A percentile compares a stretch with the other conserved stretches of the same genome.
Evolutionary conservation across 2,797 vertebrate species (phyloP).

Genomic region (Sebastes steindachneri): DNA sequence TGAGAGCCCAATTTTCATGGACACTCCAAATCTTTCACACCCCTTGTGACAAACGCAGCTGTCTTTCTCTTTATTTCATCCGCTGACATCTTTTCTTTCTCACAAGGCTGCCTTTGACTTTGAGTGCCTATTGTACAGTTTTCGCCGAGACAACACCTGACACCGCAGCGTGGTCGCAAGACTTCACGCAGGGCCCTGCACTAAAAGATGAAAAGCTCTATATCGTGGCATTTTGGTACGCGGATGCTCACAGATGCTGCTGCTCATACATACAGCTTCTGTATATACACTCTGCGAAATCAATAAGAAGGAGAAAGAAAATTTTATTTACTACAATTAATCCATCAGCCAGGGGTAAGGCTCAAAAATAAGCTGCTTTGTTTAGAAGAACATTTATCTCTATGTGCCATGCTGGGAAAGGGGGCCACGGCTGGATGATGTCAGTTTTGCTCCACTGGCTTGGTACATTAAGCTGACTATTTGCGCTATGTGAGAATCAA

Average conservation of each 20-base stretch:
- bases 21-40: constrained; percentile 42
- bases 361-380: constrained; percentile 59
- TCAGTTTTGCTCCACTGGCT: constrained; percentile 74
- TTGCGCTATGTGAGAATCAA: constrained; percentile 76
- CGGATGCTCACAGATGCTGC: not conserved
- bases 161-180: constrained; percentile 47
- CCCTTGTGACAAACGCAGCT: constrained; percentile 67
- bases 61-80: constrained; percentile 32
- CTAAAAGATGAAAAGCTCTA: constrained; percentile 25
- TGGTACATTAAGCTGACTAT: constrained; percentile 72
- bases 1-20: constrained; percentile 14
- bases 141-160: constrained; percentile 56
- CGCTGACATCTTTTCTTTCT: constrained; percentile 44
- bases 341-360: constrained; percentile 40
- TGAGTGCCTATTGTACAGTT: constrained; percentile 59
- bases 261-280: not conserved
- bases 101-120: constrained; percentile 68
- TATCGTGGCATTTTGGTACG: constrained; percentile 1
- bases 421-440: constrained; percentile 64
- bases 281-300: constrained; percentile 16
- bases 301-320: constrained; percentile 28
- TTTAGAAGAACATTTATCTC: constrained; percentile 71
- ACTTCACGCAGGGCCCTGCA: constrained; percentile 16
- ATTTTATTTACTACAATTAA: constrained; percentile 59
- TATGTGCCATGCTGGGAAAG: constrained; percentile 51